phyloP scores from a whole-genome alignment of 2,113 vertebrate species.

The Macheiramphus alcinus region DNA sequence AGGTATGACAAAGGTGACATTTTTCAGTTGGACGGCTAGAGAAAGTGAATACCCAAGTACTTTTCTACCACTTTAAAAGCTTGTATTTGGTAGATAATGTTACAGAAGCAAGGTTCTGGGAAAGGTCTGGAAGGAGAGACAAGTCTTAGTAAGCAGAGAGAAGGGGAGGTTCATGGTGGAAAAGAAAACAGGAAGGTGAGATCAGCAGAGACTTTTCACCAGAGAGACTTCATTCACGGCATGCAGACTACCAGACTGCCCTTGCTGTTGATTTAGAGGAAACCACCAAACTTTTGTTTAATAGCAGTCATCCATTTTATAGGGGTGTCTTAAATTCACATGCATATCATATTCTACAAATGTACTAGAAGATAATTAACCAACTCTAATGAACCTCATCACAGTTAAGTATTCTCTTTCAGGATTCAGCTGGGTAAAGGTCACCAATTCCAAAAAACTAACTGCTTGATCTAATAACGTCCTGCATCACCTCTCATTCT shows the following conservation, averaged over 20 bases:
- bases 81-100: neutral
- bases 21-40: neutral
- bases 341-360: neutral
- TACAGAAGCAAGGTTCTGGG: neutral
- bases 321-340: neutral
- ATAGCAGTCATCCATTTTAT: neutral
- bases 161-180: neutral
- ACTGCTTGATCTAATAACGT: neutral
- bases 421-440: neutral
- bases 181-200: neutral
- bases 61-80: neutral
- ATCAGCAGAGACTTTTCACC: neutral
- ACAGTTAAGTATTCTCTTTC: neutral
- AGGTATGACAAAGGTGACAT: neutral
- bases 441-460: neutral
- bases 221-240: neutral
- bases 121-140: neutral
- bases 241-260: neutral
- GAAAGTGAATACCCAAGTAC: neutral
- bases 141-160: neutral
- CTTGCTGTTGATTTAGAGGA: neutral
- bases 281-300: neutral
- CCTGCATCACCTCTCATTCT: neutral
- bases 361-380: slow-evolving; percentile 37
- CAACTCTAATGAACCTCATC: neutral